Evolutionary conservation across 2,797 vertebrate genomes (phyloP).

Genomic region (Protosalanx chinensis): DNA sequence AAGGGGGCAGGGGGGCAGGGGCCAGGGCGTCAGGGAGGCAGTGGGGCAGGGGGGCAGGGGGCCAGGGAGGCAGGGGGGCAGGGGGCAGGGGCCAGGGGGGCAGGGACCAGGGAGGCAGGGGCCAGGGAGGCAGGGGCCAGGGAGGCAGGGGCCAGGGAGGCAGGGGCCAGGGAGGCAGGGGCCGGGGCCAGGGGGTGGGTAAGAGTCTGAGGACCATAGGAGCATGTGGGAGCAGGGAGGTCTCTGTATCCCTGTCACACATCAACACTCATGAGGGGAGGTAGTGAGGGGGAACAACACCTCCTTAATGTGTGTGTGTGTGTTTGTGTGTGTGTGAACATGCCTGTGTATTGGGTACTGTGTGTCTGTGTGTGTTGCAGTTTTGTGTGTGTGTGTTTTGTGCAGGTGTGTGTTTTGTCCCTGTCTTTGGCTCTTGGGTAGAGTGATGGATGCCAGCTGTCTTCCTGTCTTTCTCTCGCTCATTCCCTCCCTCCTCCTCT

Average conservation of each 20-base stretch:
- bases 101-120: too few species aligned
- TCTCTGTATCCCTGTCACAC: too few species aligned
- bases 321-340: neutral
- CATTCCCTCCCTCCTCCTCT: neutral
- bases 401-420: slow-evolving; percentile 17
- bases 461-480: slow-evolving; percentile 11
- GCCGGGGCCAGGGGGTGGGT: too few species aligned
- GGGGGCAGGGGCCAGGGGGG: neutral
- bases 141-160: neutral
- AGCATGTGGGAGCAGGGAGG: too few species aligned
- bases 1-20: too few species aligned
- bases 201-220: too few species aligned
- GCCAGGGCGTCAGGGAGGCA: too few species aligned
- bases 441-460: slow-evolving; percentile 60
- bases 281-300: neutral
- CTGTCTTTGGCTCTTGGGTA: slow-evolving; percentile 29
- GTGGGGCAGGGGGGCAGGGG: too few species aligned
- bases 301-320: neutral
- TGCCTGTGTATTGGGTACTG: neutral
- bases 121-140: too few species aligned
- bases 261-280: too few species aligned
- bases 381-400: neutral
- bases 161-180: neutral
- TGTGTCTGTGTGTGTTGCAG: slow-evolving; percentile 5
- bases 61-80: too few species aligned